Evolutionary conservation across 2,888 invertebrate species (phyloP).

Genomic region (Polietes domitor): DNA sequence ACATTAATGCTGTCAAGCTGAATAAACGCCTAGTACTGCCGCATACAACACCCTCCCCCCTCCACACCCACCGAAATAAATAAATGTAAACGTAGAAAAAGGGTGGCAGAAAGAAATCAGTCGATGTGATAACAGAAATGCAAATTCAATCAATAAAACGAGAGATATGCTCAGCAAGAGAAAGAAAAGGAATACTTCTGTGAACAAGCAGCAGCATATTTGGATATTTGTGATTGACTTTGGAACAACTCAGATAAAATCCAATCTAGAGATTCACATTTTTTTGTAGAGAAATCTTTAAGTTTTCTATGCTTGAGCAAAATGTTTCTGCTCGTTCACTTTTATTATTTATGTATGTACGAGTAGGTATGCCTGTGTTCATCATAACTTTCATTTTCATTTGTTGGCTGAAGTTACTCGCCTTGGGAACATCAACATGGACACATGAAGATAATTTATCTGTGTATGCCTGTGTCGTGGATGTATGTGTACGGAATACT

Average conservation of each 20-base stretch:
- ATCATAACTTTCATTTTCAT: slow-evolving; percentile 10
- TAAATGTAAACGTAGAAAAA: neutral
- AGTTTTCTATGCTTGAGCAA: neutral
- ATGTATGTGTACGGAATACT: neutral
- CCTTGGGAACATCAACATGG: neutral
- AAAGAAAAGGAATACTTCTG: neutral
- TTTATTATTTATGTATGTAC: slow-evolving; percentile 25
- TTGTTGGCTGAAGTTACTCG: neutral
- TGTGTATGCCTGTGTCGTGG: neutral
- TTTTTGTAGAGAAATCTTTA: no score
- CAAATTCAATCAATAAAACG: slow-evolving; percentile 59
- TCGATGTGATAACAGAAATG: slow-evolving; percentile 22
- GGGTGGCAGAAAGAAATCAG: slow-evolving; percentile 23
- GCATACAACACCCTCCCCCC: no score
- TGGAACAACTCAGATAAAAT: slow-evolving; percentile 4
- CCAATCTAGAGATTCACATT: neutral
- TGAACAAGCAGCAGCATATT: slow-evolving; percentile 15
- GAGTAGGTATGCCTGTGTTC: no score
- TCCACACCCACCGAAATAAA: neutral
- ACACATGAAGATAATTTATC: slow-evolving; percentile 11
- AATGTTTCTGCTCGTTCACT: neutral
- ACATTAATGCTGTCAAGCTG: slow-evolving; percentile 27
- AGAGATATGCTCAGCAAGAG: no score
- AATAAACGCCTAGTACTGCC: no score
- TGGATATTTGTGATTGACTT: slow-evolving; percentile 42